These are phyloP conservation scores for Papilio aristodemus DNA, from an alignment of 1,140 invertebrate species.

Conservation along the genomic window DNA sequence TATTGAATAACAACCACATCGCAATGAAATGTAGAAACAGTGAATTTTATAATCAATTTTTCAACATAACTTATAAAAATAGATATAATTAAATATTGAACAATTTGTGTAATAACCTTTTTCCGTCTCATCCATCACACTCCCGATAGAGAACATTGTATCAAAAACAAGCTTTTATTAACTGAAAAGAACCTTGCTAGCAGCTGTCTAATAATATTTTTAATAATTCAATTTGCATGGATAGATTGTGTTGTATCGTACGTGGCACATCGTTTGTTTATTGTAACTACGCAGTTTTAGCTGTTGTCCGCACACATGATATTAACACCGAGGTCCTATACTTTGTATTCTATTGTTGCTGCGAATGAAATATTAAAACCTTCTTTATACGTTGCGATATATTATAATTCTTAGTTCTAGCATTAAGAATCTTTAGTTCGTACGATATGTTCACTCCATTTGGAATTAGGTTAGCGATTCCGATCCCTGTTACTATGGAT, in stretches of 20 bases:
- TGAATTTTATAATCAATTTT: too few species aligned
- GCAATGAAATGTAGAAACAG: too few species aligned
- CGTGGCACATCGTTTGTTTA: slow-evolving; percentile 34
- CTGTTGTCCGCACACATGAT: slow-evolving; percentile 46
- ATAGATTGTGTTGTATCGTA: slow-evolving; percentile 1
- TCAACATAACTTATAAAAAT: too few species aligned
- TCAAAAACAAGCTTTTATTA: neutral
- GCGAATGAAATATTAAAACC: slow-evolving; percentile 24
- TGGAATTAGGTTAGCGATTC: too few species aligned
- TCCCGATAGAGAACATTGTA: too few species aligned
- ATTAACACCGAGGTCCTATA: slow-evolving; percentile 38
- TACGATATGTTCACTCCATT: neutral
- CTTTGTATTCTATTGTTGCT: slow-evolving; percentile 40
- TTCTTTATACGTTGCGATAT: slow-evolving; percentile 1
- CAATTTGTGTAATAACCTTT: too few species aligned
- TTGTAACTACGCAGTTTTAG: slow-evolving; percentile 40
- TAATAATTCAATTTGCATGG: neutral
- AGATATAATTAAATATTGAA: too few species aligned
- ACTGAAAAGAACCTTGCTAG: neutral
- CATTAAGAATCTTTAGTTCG: neutral
- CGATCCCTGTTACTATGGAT: too few species aligned
- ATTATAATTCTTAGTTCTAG: neutral
- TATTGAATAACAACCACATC: too few species aligned
- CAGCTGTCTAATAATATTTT: neutral
- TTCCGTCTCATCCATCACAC: too few species aligned